A percentile compares a stretch with the other conserved stretches of the same genome.
Evolutionary conservation across 2,113 vertebrate genomes (phyloP).

Genomic region (Rostratula benghalensis): DNA sequence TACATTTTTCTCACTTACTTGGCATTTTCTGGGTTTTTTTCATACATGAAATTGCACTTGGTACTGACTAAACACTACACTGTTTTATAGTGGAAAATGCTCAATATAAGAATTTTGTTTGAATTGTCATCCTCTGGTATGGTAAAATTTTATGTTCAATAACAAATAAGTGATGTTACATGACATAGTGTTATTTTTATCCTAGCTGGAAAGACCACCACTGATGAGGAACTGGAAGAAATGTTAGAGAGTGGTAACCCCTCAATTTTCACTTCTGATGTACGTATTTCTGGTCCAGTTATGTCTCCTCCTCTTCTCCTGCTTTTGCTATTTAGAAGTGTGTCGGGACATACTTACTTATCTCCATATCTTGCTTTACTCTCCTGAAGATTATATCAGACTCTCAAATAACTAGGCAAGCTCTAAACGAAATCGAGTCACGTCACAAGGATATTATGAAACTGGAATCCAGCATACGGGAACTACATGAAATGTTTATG

Average conservation of each 20-base stretch:
- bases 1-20: neutral
- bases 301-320: accelerated
- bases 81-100: neutral
- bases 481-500: constrained; percentile 92
- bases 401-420: constrained; percentile 91
- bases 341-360: neutral
- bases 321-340: neutral
- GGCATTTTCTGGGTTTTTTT: neutral
- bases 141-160: neutral
- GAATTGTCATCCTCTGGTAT: neutral
- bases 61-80: neutral
- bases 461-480: constrained; percentile 91
- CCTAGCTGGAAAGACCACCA: constrained; percentile 90
- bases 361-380: neutral
- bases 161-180: neutral
- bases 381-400: constrained; percentile 90
- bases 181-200: neutral
- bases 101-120: neutral
- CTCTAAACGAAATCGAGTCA: constrained; percentile 92
- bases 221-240: constrained; percentile 90
- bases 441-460: constrained; percentile 94
- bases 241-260: constrained; percentile 95
- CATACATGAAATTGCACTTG: neutral
- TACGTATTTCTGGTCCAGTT: constrained; percentile 64
- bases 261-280: constrained; percentile 93